Evolutionary conservation across 1,140 invertebrate species (phyloP), one percentile per base, ranked within the genome.

Genomic region (Drosophila malerkotliana): DNA sequence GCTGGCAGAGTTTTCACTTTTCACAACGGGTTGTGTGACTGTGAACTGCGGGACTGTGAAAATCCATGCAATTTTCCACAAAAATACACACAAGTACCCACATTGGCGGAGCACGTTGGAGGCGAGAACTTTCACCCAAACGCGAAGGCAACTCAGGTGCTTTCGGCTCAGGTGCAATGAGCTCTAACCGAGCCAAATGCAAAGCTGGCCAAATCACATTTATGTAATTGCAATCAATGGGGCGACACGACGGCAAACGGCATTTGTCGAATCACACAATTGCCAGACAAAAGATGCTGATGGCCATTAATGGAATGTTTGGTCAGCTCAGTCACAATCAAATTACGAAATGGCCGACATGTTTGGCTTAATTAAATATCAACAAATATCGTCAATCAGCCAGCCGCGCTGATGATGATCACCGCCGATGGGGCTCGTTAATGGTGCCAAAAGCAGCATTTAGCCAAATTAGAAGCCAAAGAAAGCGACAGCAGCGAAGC

Each of bases 1-100:
- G 44, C 64, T 57, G 64, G n/a, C 52, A 85, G 57, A 61, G 84
- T 87, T 87, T 87, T 87, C 83, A 87, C 83, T 87, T 87, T 87
- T 88, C 83, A 79, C 83, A 87, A 85, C 79, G 52, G 44, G 79
- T 82, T 82, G 48, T 15, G 37, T 26, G 26, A 44, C n/a, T 18
- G n/a, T 41, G 67, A 44, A 18, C 41, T 39, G 41, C 49, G 30
- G 24, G 39, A 26, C 51, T 75, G 48, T 53, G 67, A 59, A 75
- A 68, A 71, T 72, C 61, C 49, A 66, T 81, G 74, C 68, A 62
- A 76, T 87, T 85, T 85, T 77, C 78, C 73, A 68, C 39, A 56
- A 12, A 37, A 12, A 37, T 12, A 15, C 41, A 8, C 41, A 15
- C 9, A 15, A 15, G 2, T 7, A 18, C 14, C 14, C 41, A 44